Percentiles rank a stretch among this genome's conserved stretches.
Conservation (phyloP, 2,797 vertebrate genomes). For the Lacerta agilis region DNA sequence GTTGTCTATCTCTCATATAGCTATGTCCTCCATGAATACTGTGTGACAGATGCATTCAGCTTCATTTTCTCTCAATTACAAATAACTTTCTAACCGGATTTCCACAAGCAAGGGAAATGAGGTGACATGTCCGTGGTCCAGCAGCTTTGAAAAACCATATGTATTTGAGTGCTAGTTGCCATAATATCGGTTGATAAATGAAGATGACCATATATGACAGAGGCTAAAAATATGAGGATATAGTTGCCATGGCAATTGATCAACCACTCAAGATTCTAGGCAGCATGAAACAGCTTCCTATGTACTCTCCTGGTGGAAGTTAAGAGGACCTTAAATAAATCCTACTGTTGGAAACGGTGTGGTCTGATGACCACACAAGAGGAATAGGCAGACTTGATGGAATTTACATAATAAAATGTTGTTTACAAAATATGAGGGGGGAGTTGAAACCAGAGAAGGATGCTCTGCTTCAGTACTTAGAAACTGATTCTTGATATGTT, state of each 20-base stretch:
- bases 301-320: background rate
- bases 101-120: background rate
- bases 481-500: background rate
- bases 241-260: constrained; percentile 6
- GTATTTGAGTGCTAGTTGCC: background rate
- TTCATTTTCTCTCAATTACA: background rate
- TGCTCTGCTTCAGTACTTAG: background rate
- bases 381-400: background rate
- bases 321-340: background rate
- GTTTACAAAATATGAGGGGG: background rate
- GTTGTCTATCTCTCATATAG: background rate
- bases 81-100: background rate
- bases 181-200: background rate
- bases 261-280: background rate
- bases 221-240: background rate
- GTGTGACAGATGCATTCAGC: background rate
- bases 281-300: background rate
- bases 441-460: background rate
- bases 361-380: background rate
- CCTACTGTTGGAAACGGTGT: background rate
- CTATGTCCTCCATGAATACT: background rate
- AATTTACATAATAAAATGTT: background rate
- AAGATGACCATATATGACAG: background rate
- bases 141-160: background rate
- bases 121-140: background rate